phyloP scores from a whole-genome alignment of 2,113 vertebrate species.

The Centropus bengalensis region DNA sequence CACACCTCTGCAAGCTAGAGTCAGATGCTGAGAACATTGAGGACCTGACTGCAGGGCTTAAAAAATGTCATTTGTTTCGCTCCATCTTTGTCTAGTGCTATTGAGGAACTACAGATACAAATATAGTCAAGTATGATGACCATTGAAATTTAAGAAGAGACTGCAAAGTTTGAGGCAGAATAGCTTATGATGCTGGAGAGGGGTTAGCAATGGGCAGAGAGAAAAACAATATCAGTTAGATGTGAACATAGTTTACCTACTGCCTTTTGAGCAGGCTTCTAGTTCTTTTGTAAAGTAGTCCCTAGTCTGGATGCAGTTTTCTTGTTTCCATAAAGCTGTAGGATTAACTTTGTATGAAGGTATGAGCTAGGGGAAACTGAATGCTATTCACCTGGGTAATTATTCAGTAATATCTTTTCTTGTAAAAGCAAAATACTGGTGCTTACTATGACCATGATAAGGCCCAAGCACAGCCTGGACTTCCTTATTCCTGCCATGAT shows the following conservation, averaged over 20 bases:
- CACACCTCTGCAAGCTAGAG: slow-evolving; percentile 65
- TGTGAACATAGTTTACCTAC: neutral
- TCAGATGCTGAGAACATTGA: slow-evolving; percentile 60
- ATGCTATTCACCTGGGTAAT: neutral
- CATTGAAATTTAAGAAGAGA: neutral
- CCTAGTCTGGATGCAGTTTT: neutral
- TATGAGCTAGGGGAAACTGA: neutral
- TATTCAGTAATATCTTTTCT: neutral
- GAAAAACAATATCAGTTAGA: neutral
- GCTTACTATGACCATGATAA: neutral
- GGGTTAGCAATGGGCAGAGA: neutral
- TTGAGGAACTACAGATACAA: neutral
- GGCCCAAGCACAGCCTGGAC: neutral
- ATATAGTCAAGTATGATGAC: neutral
- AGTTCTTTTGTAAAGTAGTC: neutral
- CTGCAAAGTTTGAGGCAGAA: neutral
- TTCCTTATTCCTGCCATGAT: neutral
- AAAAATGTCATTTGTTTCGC: neutral
- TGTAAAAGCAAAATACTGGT: neutral
- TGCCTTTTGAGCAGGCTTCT: neutral
- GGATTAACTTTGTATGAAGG: neutral
- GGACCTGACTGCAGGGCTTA: slow-evolving; percentile 32
- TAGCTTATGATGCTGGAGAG: neutral
- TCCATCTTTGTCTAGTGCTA: neutral
- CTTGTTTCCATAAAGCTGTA: neutral